Evolutionary conservation across 2,797 vertebrate genomes (phyloP).

Genomic region (Podargus strigoides): DNA sequence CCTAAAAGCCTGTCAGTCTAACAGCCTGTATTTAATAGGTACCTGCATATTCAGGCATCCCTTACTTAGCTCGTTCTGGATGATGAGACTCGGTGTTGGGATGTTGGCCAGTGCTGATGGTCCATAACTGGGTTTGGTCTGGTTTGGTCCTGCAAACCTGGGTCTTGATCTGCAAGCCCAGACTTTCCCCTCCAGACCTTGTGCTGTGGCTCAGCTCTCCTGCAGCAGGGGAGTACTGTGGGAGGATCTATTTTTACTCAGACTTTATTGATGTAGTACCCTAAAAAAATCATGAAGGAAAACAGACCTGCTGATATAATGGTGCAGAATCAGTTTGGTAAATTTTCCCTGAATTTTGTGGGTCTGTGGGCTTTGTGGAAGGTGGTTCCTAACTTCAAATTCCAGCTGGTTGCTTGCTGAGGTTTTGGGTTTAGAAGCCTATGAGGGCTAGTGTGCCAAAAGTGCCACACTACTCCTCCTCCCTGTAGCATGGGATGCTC

Average conservation of each 20-base stretch:
- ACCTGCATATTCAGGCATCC: background rate
- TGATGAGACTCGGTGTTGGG: accelerated
- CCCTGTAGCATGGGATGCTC: background rate
- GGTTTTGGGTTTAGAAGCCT: background rate
- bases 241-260: background rate
- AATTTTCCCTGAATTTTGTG: background rate
- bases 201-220: background rate
- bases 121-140: background rate
- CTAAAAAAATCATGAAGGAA: background rate
- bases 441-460: background rate
- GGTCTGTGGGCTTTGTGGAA: background rate
- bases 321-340: background rate
- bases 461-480: background rate
- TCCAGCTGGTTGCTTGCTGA: background rate
- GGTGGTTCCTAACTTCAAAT: background rate
- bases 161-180: background rate
- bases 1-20: background rate
- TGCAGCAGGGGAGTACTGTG: background rate
- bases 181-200: background rate
- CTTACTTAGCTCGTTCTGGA: background rate
- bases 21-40: background rate
- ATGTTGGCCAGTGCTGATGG: background rate
- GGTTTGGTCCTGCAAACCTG: background rate
- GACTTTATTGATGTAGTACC: background rate
- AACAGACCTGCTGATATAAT: background rate